phyloP scores from a whole-genome alignment of 2,888 invertebrate species.

The Aradus depressus region DNA sequence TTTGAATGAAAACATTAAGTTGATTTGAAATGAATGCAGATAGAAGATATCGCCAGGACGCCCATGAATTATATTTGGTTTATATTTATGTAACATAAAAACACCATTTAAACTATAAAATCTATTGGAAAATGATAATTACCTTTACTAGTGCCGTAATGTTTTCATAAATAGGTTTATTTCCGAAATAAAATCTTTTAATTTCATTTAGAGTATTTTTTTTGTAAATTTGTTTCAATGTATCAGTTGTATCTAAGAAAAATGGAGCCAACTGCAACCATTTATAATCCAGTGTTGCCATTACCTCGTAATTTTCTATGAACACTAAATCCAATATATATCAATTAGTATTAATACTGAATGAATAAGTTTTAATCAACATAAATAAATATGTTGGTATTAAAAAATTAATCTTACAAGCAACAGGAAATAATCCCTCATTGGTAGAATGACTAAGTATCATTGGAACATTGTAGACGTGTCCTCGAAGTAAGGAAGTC shows the following conservation, averaged over 20 bases:
- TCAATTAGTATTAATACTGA: neutral
- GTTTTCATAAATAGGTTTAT: constrained; percentile 1
- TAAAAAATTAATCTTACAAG: neutral
- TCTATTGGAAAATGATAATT: neutral
- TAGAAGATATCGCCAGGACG: too few species aligned
- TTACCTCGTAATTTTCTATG: neutral
- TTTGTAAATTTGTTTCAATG: neutral
- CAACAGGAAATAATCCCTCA: constrained; percentile 4
- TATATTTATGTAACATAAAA: too few species aligned
- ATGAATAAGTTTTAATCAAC: neutral
- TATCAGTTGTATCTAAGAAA: constrained; percentile 3
- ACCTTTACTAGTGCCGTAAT: constrained; percentile 2
- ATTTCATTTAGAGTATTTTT: neutral
- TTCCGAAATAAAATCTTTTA: constrained; percentile 3
- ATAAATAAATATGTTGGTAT: neutral
- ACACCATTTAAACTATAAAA: neutral
- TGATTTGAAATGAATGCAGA: too few species aligned
- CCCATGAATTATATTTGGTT: too few species aligned
- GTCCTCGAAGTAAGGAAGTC: constrained; percentile 6
- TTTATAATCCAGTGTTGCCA: constrained; percentile 1
- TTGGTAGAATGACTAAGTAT: constrained; percentile 12
- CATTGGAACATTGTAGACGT: constrained; percentile 14
- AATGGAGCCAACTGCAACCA: constrained; percentile 1
- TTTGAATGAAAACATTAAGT: too few species aligned
- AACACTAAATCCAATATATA: neutral